A percentile compares a stretch with the other conserved stretches of the same genome.
Conservation (phyloP, 2,888 invertebrate species). For the Malthinus seriepunctatus region DNA sequence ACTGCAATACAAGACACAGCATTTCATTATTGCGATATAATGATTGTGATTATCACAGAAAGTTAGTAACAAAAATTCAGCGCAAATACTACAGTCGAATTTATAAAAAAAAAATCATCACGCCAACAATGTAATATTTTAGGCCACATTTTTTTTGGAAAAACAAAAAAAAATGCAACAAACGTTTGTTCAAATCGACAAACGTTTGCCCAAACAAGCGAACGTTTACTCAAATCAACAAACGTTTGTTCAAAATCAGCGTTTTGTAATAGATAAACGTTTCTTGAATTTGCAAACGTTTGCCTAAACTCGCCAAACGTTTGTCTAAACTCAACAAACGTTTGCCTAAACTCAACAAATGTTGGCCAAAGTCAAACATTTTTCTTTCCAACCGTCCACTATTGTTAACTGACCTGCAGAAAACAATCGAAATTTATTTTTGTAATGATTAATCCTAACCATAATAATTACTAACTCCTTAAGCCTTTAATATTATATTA, state of each 20-base stretch:
- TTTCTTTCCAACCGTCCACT: neutral
- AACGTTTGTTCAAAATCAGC: no score
- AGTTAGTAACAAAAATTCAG: constrained; percentile 47
- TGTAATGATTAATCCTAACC: no score
- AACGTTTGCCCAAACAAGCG: no score
- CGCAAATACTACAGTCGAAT: constrained; percentile 23
- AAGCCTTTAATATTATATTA: no score
- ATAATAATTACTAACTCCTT: no score
- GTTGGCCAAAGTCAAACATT: neutral
- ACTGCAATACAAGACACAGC: constrained; percentile 56
- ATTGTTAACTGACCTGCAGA: constrained; percentile 11
- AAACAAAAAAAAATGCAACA: constrained; percentile 4
- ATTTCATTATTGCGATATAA: constrained; percentile 56
- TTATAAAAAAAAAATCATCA: constrained; percentile 13
- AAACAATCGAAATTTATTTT: constrained; percentile 4
- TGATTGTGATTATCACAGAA: constrained; percentile 58
- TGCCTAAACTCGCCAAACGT: neutral
- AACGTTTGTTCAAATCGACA: neutral
- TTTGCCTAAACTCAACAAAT: no score
- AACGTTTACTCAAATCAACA: no score
- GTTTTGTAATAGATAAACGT: no score
- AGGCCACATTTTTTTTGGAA: constrained; percentile 23
- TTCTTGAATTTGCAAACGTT: no score
- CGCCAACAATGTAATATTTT: constrained; percentile 17
- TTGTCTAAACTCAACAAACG: no score